Evolutionary conservation across 2,113 vertebrate genomes (phyloP).

Genomic region (Nesoenas mayeri): DNA sequence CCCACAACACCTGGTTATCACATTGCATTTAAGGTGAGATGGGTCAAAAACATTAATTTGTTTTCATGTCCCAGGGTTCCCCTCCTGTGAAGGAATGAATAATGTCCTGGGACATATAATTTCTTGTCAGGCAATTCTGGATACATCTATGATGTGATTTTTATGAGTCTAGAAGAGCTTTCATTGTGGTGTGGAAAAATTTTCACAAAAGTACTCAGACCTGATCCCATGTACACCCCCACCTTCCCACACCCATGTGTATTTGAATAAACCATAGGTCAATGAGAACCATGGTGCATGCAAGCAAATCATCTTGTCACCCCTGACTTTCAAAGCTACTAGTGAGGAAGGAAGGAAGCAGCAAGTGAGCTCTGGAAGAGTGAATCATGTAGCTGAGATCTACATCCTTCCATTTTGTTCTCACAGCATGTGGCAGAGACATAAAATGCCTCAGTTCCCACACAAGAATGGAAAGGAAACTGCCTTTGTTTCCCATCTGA

Average conservation of each 20-base stretch:
- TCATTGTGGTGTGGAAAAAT: not conserved
- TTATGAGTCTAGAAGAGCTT: not conserved
- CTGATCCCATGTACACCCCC: not conserved
- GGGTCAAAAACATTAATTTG: not conserved
- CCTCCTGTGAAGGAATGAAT: not conserved
- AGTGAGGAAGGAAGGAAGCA: not conserved
- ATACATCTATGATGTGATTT: not conserved
- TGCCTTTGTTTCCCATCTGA: not conserved
- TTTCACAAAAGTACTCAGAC: not conserved
- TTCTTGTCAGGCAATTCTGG: not conserved
- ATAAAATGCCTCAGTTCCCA: not conserved
- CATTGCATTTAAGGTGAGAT: not conserved
- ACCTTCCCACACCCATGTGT: not conserved
- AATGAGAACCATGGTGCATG: not conserved
- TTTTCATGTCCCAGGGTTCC: not conserved
- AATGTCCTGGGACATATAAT: not conserved
- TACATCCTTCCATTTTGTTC: not conserved
- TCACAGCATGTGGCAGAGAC: not conserved
- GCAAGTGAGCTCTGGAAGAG: not conserved
- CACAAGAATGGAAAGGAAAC: not conserved
- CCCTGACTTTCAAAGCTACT: not conserved
- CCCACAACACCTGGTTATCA: not conserved
- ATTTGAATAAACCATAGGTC: not conserved
- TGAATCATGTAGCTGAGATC: not conserved
- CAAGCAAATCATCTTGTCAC: not conserved